Evolutionary conservation across 2,113 vertebrate species (phyloP).

Genomic region (Cichladusa arquata): DNA sequence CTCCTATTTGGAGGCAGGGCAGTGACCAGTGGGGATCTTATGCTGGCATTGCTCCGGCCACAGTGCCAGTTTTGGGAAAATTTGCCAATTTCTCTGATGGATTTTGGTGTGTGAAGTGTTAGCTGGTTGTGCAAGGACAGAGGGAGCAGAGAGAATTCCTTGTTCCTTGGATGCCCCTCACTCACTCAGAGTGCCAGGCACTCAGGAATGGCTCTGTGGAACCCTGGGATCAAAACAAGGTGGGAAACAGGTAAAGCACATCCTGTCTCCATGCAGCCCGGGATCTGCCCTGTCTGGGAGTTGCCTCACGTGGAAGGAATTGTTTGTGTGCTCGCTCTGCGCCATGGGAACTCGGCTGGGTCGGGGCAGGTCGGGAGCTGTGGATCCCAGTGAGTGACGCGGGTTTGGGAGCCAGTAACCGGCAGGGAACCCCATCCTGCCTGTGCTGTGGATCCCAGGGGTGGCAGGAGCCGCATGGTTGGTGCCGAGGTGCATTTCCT

Average conservation of each 20-base stretch:
- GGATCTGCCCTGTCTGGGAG: background rate
- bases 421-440: background rate
- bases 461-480: accelerated
- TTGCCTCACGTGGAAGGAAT: background rate
- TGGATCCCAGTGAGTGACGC: accelerated
- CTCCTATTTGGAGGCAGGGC: background rate
- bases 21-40: background rate
- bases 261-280: background rate
- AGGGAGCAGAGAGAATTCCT: background rate
- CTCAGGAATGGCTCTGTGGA: background rate
- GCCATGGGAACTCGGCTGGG: background rate
- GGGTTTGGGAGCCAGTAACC: accelerated
- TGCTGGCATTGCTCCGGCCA: accelerated
- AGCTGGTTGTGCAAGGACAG: background rate
- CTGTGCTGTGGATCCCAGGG: accelerated
- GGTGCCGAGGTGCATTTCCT: background rate
- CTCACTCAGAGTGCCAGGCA: no score
- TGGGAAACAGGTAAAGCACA: background rate
- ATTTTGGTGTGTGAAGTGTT: background rate
- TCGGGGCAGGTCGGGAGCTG: background rate
- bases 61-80: background rate
- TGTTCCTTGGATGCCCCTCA: background rate
- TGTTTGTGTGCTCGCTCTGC: background rate
- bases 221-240: background rate
- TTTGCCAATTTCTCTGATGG: background rate